Conservation (phyloP, 2,113 vertebrate species). For the Cryptoleucopteryx plumbea region DNA sequence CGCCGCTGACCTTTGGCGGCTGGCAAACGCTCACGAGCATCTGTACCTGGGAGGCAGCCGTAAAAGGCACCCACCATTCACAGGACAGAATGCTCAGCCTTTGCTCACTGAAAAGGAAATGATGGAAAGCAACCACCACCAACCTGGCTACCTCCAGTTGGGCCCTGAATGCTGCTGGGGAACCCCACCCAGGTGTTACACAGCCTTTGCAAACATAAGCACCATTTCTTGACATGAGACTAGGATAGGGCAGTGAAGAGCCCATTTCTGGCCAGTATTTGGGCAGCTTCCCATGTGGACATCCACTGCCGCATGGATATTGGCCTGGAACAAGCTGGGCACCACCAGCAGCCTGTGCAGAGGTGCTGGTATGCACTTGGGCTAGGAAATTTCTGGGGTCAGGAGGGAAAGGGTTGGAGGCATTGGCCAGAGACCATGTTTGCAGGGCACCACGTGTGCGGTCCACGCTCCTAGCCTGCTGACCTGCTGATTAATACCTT, state of each 20-base stretch:
- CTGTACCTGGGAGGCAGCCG: not conserved
- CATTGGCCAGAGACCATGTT: not conserved
- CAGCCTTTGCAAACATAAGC: not conserved
- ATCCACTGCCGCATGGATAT: not conserved
- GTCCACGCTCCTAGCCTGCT: not conserved
- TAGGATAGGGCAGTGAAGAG: not conserved
- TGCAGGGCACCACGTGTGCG: rapidly evolving
- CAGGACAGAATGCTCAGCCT: not conserved
- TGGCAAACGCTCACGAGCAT: not conserved
- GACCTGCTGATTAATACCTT: not conserved
- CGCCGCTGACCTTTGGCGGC: rapidly evolving
- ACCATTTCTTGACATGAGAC: rapidly evolving
- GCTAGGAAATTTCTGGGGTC: not conserved
- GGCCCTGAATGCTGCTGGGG: not conserved
- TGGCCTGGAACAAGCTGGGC: not conserved
- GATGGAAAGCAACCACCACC: not conserved
- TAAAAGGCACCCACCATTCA: not conserved
- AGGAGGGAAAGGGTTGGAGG: not conserved
- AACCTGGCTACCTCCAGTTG: not conserved
- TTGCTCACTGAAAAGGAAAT: not conserved
- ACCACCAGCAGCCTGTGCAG: not conserved
- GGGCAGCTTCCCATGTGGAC: not conserved
- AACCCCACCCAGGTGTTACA: not conserved
- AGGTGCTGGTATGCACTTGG: not conserved
- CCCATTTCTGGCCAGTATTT: not conserved